A percentile compares a stretch with the other conserved stretches of the same genome.
These are phyloP conservation scores for Pseudochirops cupreus DNA, from an alignment of 2,797 vertebrate species.

Conservation along the genomic window DNA sequence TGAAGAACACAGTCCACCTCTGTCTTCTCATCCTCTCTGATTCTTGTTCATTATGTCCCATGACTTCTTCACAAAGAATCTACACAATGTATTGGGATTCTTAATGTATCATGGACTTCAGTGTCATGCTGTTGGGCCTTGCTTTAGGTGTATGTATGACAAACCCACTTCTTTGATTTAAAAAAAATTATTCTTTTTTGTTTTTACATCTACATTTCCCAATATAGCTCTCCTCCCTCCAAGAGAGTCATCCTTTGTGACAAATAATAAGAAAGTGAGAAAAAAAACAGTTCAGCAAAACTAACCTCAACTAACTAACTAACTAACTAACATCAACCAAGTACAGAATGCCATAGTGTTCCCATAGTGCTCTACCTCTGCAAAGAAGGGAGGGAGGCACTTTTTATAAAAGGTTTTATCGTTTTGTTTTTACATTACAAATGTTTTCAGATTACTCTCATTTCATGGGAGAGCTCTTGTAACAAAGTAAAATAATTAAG, in stretches of 20 bases:
- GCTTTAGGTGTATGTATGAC: background rate
- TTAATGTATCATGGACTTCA: background rate
- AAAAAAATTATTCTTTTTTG: background rate
- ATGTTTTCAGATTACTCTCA: background rate
- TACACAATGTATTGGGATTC: background rate
- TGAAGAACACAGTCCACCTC: background rate
- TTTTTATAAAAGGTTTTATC: background rate
- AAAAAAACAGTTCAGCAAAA: background rate
- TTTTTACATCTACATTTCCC: background rate
- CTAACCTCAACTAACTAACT: no score
- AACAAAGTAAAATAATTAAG: background rate
- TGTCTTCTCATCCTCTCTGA: background rate
- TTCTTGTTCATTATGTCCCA: background rate
- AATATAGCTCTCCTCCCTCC: background rate
- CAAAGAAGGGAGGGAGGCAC: background rate
- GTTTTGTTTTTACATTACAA: slow-evolving; percentile 3
- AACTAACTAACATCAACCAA: background rate
- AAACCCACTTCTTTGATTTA: background rate
- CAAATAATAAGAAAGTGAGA: background rate
- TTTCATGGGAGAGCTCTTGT: background rate
- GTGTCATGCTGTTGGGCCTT: background rate
- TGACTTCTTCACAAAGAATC: background rate
- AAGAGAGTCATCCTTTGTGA: background rate
- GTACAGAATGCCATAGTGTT: background rate
- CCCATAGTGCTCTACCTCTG: background rate